Base-by-base conservation (phyloP, 1,140 invertebrate species). In the Hypothenemus hampei region DNA sequence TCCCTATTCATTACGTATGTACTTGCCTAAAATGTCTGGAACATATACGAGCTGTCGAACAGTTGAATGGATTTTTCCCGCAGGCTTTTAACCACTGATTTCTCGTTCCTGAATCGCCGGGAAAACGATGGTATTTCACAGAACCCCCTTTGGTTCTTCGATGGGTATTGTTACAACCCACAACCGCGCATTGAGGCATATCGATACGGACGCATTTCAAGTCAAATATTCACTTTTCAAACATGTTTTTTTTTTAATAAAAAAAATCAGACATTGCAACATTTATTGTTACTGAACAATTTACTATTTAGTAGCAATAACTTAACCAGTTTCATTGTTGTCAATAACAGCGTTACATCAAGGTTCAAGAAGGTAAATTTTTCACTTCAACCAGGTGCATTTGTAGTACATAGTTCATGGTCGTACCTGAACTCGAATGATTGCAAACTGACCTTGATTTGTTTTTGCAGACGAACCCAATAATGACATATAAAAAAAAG, bases 111-210 rank as follows among this genome's bases (percentile, higher is more conserved):
- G 69, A 69, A 66, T 78, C 77, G 43, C 77, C 74, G 6, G 78
- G 78, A 64, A 79, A 79, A 53, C 78, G 74, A 67, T 79, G 78
- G 67, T 79, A 79, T 21, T 77, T 76, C 39, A 79, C 73, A 24
- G 76, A 72, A 43, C 76, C 72, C 21, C 77, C 77, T 49, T 78
- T 75, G 16, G 78, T 79, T 41, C 77, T 76, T 35, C 78, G 73
- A 63, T 79, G 78, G 61, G 77, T 77, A 60, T 78, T 80, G 57
- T 75, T 75, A 65, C 78, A 79, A 56, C 73, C 76, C 50, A 73
- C 70, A 23, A 80, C 75, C 36, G 78, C 78, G 67, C 78, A 79
- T 72, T 80, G 78, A 60, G 78, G 78, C 78, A 79, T 79, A 57
- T 66, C 62, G 31, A 26, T 7, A 3, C 40, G 50, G 55, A 45